Evolutionary conservation across 2,888 invertebrate genomes (phyloP).

Genomic region (Hedya salicella): DNA sequence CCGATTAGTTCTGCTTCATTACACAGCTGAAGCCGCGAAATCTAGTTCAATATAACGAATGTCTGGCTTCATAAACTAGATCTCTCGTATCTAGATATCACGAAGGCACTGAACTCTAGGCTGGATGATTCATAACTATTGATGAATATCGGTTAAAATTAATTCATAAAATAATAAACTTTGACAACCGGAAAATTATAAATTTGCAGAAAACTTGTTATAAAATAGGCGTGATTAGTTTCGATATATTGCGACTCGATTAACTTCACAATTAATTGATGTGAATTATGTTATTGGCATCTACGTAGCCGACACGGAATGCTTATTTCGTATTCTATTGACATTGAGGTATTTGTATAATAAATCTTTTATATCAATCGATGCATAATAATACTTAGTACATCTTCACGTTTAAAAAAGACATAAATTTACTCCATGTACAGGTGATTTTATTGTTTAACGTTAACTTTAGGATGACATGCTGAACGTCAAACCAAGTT

Average conservation of each 20-base stretch:
- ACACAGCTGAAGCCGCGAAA: slow-evolving; percentile 28
- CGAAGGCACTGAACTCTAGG: slow-evolving; percentile 24
- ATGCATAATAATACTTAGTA: too few relatives aligned
- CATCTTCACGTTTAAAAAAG: too few relatives aligned
- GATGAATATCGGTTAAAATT: slow-evolving; percentile 7
- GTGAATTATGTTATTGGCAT: slow-evolving; percentile 20
- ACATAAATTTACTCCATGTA: too few relatives aligned
- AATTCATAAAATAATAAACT: slow-evolving; percentile 9
- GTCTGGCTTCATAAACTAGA: slow-evolving; percentile 21
- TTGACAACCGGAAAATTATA: background rate
- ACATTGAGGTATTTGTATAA: background rate
- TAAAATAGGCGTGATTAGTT: slow-evolving; percentile 2
- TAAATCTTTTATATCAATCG: slow-evolving; percentile 2
- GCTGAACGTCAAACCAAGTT: too few relatives aligned
- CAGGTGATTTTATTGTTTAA: too few relatives aligned
- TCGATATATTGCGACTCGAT: slow-evolving; percentile 10
- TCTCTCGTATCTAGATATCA: slow-evolving; percentile 28
- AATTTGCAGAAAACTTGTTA: slow-evolving; percentile 10
- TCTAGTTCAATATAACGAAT: slow-evolving; percentile 21
- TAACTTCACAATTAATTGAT: slow-evolving; percentile 13
- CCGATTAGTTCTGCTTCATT: slow-evolving; percentile 49
- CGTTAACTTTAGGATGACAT: too few relatives aligned
- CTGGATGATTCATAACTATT: slow-evolving; percentile 19
- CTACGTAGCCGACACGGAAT: slow-evolving; percentile 15
- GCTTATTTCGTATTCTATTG: slow-evolving; percentile 24